Evolutionary conservation across 2,797 vertebrate genomes (phyloP), one percentile per base, ranked within the genome.

Genomic region (Notolabrus celidotus): DNA sequence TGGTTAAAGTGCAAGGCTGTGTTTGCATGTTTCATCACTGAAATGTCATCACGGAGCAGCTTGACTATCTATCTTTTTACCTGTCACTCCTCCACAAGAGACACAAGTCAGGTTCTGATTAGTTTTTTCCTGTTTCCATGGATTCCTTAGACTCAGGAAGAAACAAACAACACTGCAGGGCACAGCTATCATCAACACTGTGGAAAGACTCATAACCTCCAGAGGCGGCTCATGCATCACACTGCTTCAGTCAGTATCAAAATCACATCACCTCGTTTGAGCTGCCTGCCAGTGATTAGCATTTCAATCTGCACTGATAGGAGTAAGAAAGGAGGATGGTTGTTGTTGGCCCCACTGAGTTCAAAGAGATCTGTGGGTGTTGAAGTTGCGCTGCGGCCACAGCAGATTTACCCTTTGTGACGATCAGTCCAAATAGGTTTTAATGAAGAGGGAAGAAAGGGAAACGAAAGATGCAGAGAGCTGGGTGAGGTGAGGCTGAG

Each of bases 91-190:
- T 69, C 45, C 59, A 60, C 55, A 36, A 38, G 31, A 65, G 41
- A 76, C 70, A 71, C 39, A 68, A 74, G n/a, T 51, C 53, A 57
- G 64, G 36, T 55, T 72, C 27, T 65, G 56, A 80, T 80, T 75
- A 71, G 36, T 74, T 77, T n/a, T 70, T 67, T 72, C 29, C 60
- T 23, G 75, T 82, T 67, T 23, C 71, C 53, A 71, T 80, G 76
- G 86, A 77, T 74, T 67, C 81, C 53, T 41, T 72, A 58, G 63
- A 68, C 58, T 71, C 63, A 19, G 1, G 38, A 72, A 78, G 67
- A 82, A 84, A 77, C 59, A 62, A 84, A 77, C 69, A 71, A 43
- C 69, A 46, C 79, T 58, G 70, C 51, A 4, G 10, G 73, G 54
- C 50, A 53, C 51, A 55, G 67, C 80, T 70, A 81, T 62, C 36